Conservation (phyloP, 2,888 invertebrate species). For the Drosophila bunnanda region DNA sequence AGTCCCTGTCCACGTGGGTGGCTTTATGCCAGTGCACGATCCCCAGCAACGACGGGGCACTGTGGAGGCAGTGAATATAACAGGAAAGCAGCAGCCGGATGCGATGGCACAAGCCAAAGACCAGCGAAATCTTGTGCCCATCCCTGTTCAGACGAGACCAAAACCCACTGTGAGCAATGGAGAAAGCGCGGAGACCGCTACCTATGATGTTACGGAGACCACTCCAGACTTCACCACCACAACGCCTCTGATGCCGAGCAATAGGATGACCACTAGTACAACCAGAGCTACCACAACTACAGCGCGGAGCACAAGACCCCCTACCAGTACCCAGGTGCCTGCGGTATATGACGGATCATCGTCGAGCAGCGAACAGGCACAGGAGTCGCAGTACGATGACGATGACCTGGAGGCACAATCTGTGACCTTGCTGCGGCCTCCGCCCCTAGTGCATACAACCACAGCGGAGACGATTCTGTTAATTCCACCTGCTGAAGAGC, state of each 20-base stretch:
- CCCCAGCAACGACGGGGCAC: slow-evolving; percentile 74
- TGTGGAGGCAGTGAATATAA: slow-evolving; percentile 79
- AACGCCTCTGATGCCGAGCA: slow-evolving; percentile 45
- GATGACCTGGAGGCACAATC: slow-evolving; percentile 82
- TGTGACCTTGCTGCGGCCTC: slow-evolving; percentile 67
- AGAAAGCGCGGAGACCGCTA: slow-evolving; percentile 63
- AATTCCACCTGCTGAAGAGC: slow-evolving; percentile 84
- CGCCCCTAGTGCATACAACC: slow-evolving; percentile 72
- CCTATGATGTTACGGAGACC: slow-evolving; percentile 82
- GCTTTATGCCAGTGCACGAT: slow-evolving; percentile 89
- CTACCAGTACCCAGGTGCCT: slow-evolving; percentile 42
- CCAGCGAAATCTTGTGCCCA: slow-evolving; percentile 68
- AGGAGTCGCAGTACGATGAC: slow-evolving; percentile 67
- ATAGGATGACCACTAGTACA: slow-evolving; percentile 20
- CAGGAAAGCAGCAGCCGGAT: slow-evolving; percentile 43
- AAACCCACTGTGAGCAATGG: slow-evolving; percentile 56
- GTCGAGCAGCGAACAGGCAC: slow-evolving; percentile 53
- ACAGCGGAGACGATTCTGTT: slow-evolving; percentile 83
- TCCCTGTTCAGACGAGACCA: slow-evolving; percentile 37
- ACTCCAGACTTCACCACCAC: slow-evolving; percentile 69
- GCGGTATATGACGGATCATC: slow-evolving; percentile 20
- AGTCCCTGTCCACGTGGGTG: slow-evolving; percentile 89
- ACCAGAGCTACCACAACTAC: slow-evolving; percentile 34
- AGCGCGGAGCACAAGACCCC: slow-evolving; percentile 29
- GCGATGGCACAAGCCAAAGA: slow-evolving; percentile 14